phyloP scores from a whole-genome alignment of 2,797 vertebrate genomes.

The Psittacula echo region DNA sequence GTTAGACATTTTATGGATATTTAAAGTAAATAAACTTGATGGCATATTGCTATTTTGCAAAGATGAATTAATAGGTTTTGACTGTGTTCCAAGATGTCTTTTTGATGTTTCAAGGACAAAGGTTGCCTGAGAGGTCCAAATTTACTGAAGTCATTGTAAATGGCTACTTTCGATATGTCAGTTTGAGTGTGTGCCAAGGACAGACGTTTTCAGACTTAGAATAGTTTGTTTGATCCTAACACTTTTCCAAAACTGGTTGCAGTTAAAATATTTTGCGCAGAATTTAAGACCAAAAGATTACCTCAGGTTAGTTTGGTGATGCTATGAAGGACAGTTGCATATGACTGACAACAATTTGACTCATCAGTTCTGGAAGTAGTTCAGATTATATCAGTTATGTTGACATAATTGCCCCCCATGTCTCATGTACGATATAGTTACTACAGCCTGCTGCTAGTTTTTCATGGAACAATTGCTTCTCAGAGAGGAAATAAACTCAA shows the following conservation, averaged over 20 bases:
- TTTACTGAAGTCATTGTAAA: neutral
- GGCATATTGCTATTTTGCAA: neutral
- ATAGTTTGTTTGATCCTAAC: neutral
- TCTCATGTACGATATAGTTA: neutral
- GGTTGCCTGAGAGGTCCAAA: neutral
- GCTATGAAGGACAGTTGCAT: neutral
- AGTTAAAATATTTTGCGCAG: neutral
- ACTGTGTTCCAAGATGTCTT: neutral
- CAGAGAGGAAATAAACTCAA: neutral
- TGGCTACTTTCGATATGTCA: neutral
- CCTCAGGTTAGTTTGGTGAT: neutral
- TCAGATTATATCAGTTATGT: neutral
- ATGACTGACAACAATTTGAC: neutral
- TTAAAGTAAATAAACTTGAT: neutral
- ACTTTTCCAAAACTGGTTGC: neutral
- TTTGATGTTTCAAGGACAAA: neutral
- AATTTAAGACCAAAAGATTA: neutral
- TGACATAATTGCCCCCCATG: neutral
- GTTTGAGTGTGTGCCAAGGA: neutral
- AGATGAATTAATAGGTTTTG: neutral
- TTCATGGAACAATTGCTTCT: neutral
- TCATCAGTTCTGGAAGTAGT: neutral
- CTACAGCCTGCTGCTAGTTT: neutral
- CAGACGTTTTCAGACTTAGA: neutral
- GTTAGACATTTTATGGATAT: neutral